phyloP scores from a whole-genome alignment of 23 tunicate species.

The Styela clava region DNA sequence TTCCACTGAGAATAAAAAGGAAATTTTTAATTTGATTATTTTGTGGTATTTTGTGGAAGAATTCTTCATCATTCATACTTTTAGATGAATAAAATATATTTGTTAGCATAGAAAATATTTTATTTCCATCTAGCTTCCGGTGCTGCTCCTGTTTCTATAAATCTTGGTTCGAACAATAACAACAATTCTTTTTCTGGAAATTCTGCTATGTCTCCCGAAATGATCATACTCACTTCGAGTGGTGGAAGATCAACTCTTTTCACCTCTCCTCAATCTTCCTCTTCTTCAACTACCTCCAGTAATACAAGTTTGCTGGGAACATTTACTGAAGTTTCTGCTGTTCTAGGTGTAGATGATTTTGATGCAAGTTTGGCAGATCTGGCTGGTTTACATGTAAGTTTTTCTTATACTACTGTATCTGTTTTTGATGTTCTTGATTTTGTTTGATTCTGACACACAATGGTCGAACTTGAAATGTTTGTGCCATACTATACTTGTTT shows the following conservation, averaged over 20 bases:
- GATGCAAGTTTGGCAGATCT: conserved; percentile 89
- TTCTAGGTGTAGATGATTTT: conserved; percentile 43
- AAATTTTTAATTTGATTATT: no score
- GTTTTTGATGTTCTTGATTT: no score
- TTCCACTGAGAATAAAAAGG: no score
- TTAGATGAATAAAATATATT: no score
- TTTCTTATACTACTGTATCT: no score
- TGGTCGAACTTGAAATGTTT: no score
- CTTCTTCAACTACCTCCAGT: conserved; percentile 44
- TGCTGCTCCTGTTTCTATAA: conserved; percentile 7
- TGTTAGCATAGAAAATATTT: neutral
- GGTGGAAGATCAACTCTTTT: conserved; percentile 9
- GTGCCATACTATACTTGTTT: no score
- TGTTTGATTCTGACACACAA: no score
- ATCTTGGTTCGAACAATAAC: conserved; percentile 9
- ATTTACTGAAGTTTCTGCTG: conserved; percentile 24
- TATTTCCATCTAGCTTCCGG: conserved; percentile 34
- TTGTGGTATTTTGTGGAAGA: no score
- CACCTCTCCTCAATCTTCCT: conserved; percentile 32
- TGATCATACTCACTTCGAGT: conserved; percentile 19
- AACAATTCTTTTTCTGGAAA: conserved; percentile 3
- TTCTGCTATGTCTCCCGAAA: conserved; percentile 17
- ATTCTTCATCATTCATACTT: no score
- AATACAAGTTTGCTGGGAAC: conserved; percentile 50
- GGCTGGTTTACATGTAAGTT: conserved; percentile 69